A percentile compares a stretch with the other conserved stretches of the same genome.
These are phyloP conservation scores for Hydriomena furcata DNA, from an alignment of 2,888 invertebrate genomes.

Conservation along the genomic window DNA sequence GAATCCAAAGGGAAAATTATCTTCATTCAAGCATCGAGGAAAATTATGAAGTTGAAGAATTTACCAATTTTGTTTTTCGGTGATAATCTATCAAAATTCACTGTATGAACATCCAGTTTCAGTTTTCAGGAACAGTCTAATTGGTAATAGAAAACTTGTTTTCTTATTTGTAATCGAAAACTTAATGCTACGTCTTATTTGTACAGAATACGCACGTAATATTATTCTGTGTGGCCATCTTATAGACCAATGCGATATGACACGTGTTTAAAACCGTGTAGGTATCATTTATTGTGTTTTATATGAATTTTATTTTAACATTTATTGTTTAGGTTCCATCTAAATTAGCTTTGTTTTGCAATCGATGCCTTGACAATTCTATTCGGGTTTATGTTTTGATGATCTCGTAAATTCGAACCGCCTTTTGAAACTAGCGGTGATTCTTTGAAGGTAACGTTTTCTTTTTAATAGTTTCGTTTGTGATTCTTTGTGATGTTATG, in stretches of 20 bases:
- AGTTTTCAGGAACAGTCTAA: too few species aligned
- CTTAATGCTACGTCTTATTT: too few species aligned
- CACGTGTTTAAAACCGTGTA: conserved; percentile 18
- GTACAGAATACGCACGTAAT: conserved; percentile 21
- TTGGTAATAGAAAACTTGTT: too few species aligned
- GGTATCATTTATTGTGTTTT: conserved; percentile 23
- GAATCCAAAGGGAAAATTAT: too few species aligned
- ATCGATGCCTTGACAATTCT: conserved; percentile 34
- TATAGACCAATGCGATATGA: conserved; percentile 3
- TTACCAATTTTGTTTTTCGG: too few species aligned
- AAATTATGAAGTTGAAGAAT: too few species aligned
- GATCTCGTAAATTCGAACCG: conserved; percentile 30
- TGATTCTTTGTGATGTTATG: conserved; percentile 2
- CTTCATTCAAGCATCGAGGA: too few species aligned
- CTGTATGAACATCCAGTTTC: too few species aligned
- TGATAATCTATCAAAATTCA: too few species aligned
- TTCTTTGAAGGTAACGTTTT: conserved; percentile 15
- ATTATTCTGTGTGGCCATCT: conserved; percentile 27
- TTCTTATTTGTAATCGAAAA: too few species aligned
- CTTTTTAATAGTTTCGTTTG: neutral
- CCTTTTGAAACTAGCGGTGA: conserved; percentile 24
- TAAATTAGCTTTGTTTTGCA: conserved; percentile 31
- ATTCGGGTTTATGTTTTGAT: conserved; percentile 31
- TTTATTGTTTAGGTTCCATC: conserved; percentile 24
- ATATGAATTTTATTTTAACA: conserved; percentile 21